These are phyloP conservation scores for Drosophila subsilvestris DNA, from an alignment of 2,888 invertebrate genomes.

Conservation along the genomic window DNA sequence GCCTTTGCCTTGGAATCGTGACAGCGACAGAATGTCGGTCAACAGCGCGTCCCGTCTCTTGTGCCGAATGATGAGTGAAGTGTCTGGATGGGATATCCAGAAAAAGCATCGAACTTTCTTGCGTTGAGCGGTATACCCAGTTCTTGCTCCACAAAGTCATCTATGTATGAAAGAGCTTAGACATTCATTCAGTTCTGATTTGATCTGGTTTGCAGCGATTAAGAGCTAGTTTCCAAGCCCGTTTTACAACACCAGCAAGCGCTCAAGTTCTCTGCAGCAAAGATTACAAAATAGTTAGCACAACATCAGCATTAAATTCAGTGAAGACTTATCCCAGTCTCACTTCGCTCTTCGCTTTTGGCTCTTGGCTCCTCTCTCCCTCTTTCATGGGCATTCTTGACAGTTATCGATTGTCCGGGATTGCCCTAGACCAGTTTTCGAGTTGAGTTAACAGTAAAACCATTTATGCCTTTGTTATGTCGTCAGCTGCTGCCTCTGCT, in stretches of 20 bases:
- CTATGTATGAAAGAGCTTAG: too few species aligned
- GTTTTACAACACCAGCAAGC: not conserved
- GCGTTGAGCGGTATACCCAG: too few species aligned
- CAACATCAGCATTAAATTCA: constrained; percentile 18
- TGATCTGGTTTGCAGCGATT: not conserved
- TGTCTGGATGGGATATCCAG: not conserved
- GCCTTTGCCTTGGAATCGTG: too few species aligned
- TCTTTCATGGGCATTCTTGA: not conserved
- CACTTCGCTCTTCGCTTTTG: not conserved
- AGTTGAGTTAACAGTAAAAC: constrained; percentile 22
- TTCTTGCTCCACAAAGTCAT: too few species aligned
- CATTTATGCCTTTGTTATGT: constrained; percentile 41
- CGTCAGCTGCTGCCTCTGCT: constrained; percentile 22
- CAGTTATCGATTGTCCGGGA: constrained; percentile 22
- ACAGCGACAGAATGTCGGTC: too few species aligned
- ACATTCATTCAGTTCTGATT: not conserved
- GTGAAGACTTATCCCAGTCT: not conserved
- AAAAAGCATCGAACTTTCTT: too few species aligned
- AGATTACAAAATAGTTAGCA: constrained; percentile 34
- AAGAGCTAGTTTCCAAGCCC: not conserved
- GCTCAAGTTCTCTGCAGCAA: constrained; percentile 1
- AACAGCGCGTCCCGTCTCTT: too few species aligned
- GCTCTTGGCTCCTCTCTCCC: not conserved
- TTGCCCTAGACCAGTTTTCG: constrained; percentile 29
- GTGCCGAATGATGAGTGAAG: too few species aligned